phyloP scores from a whole-genome alignment of 2,797 vertebrate genomes.

The Danio kyathit region DNA sequence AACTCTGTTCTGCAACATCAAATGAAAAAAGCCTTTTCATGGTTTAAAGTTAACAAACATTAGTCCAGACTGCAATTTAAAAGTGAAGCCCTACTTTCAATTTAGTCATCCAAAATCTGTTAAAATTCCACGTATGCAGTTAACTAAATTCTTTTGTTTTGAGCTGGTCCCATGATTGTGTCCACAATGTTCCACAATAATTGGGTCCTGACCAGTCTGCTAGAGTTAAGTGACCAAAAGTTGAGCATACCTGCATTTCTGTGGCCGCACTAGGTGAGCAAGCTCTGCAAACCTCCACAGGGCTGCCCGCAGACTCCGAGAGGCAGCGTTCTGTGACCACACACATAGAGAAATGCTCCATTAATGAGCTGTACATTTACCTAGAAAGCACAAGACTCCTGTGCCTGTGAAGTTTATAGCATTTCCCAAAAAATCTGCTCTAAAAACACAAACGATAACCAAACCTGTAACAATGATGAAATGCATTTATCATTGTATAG shows the following conservation, averaged over 20 bases:
- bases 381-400: background rate
- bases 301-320: conserved; percentile 93
- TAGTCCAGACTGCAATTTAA: no score
- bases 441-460: background rate
- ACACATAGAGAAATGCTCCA: background rate
- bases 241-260: conserved; percentile 92
- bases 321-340: conserved; percentile 88
- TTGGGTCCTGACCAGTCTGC: background rate
- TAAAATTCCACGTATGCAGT: no score
- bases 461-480: no score
- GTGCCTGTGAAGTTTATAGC: background rate
- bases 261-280: conserved; percentile 95
- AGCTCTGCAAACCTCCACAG: conserved; percentile 98
- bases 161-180: no score
- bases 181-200: no score
- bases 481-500: no score
- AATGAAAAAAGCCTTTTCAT: no score
- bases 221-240: background rate
- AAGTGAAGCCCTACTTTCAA: no score
- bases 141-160: no score
- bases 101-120: no score
- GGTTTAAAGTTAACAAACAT: no score
- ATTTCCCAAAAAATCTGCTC: background rate
- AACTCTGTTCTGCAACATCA: no score
- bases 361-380: background rate